A percentile compares a stretch with the other conserved stretches of the same genome.
Evolutionary conservation across 1,140 invertebrate species (phyloP).

Genomic region (Bicyclus anynana): DNA sequence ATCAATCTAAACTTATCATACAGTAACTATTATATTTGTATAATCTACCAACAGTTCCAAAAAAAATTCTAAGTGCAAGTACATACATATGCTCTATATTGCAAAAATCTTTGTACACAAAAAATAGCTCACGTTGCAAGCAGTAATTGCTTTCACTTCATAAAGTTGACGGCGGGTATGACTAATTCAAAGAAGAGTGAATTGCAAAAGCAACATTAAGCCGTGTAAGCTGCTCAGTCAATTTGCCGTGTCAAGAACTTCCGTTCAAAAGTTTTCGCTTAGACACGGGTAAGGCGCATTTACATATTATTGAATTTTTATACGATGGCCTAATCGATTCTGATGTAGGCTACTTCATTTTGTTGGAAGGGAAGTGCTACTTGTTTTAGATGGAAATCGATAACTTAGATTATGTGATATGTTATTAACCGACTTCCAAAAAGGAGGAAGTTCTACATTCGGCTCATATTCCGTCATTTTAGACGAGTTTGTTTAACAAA

Average conservation of each 20-base stretch:
- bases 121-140: neutral
- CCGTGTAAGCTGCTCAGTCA: slow-evolving; percentile 56
- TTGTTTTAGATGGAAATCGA: neutral
- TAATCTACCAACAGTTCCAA: no score
- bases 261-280: slow-evolving; percentile 60
- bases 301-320: slow-evolving; percentile 76
- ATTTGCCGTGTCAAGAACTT: slow-evolving; percentile 58
- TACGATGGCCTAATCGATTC: slow-evolving; percentile 56
- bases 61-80: no score
- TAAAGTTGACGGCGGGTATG: neutral
- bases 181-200: slow-evolving; percentile 21
- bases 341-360: slow-evolving; percentile 34
- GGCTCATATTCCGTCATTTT: no score
- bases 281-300: slow-evolving; percentile 57
- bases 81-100: neutral
- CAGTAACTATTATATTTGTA: no score
- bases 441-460: no score
- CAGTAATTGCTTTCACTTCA: neutral
- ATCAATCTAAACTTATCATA: no score
- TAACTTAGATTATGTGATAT: neutral
- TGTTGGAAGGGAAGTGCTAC: neutral
- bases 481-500: no score
- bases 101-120: neutral
- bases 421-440: no score
- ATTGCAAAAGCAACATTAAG: slow-evolving; percentile 33